Conservation (phyloP, 2,888 invertebrate genomes). For the Graphium colonna region DNA sequence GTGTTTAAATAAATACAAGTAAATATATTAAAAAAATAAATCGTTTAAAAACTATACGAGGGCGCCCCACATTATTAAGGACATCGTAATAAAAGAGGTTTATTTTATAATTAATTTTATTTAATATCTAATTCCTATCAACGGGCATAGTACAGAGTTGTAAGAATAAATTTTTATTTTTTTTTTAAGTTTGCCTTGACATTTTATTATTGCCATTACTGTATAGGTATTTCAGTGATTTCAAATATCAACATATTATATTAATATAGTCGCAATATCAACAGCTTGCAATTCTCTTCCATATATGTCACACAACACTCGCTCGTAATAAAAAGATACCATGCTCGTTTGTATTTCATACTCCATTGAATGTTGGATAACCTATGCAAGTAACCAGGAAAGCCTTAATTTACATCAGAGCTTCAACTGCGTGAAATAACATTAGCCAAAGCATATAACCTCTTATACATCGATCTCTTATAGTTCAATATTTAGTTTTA, state of each 20-base stretch:
- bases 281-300: constrained; percentile 34
- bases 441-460: constrained; percentile 40
- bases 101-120: constrained; percentile 72
- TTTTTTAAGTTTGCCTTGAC: constrained; percentile 48
- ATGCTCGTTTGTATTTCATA: constrained; percentile 34
- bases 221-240: constrained; percentile 36
- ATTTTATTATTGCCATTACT: constrained; percentile 49
- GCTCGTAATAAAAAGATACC: constrained; percentile 33
- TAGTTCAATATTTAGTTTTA: constrained; percentile 32
- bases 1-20: no score
- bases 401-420: constrained; percentile 65
- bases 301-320: constrained; percentile 45
- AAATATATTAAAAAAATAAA: no score
- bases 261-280: constrained; percentile 36
- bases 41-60: no score
- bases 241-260: constrained; percentile 36
- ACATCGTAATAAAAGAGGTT: constrained; percentile 27
- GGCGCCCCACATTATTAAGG: neutral
- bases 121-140: constrained; percentile 77
- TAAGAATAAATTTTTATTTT: constrained; percentile 65
- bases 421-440: constrained; percentile 62
- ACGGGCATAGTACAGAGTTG: constrained; percentile 75
- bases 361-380: constrained; percentile 38
- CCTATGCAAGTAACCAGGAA: constrained; percentile 62
- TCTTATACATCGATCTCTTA: constrained; percentile 37